Conservation (phyloP, 1,140 invertebrate genomes). For the Lepidurus arcticus region DNA sequence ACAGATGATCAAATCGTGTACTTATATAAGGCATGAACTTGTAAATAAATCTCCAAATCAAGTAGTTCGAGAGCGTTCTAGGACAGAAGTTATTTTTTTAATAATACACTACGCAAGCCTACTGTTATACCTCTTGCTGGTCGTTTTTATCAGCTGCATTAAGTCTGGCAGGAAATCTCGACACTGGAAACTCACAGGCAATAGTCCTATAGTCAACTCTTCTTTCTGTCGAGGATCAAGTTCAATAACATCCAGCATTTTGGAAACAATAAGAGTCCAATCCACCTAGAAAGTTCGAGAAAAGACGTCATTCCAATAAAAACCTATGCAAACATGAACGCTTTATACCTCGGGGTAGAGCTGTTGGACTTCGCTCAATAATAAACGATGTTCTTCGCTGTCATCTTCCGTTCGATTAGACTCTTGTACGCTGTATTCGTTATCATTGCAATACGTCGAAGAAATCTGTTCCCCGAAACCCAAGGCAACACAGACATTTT, state of each 20-base stretch:
- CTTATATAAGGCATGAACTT: constrained; percentile 51
- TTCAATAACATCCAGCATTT: constrained; percentile 42
- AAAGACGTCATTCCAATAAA: not conserved
- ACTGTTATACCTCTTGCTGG: constrained; percentile 42
- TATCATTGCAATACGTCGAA: not conserved
- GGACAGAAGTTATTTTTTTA: constrained; percentile 21
- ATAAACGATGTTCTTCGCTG: not conserved
- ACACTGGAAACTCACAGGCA: constrained; percentile 50
- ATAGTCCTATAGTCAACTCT: constrained; percentile 39
- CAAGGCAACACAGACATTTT: not conserved
- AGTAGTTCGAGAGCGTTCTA: constrained; percentile 51
- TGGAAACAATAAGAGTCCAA: constrained; percentile 46
- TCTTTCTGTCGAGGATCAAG: constrained; percentile 34
- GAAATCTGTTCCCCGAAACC: constrained; percentile 37
- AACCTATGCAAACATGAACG: not conserved
- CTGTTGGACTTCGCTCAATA: not conserved
- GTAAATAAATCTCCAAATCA: constrained; percentile 53
- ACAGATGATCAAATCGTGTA: constrained; percentile 47
- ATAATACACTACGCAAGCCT: not conserved
- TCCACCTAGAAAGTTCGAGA: constrained; percentile 44
- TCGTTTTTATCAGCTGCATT: constrained; percentile 43
- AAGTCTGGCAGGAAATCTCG: constrained; percentile 49
- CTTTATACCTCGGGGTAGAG: not conserved
- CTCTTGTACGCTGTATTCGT: not conserved
- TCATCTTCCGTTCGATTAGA: not conserved